A percentile compares a stretch with the other conserved stretches of the same genome.
phyloP scores from a whole-genome alignment of 1,140 invertebrate species.

The Nasonia longicornis region DNA sequence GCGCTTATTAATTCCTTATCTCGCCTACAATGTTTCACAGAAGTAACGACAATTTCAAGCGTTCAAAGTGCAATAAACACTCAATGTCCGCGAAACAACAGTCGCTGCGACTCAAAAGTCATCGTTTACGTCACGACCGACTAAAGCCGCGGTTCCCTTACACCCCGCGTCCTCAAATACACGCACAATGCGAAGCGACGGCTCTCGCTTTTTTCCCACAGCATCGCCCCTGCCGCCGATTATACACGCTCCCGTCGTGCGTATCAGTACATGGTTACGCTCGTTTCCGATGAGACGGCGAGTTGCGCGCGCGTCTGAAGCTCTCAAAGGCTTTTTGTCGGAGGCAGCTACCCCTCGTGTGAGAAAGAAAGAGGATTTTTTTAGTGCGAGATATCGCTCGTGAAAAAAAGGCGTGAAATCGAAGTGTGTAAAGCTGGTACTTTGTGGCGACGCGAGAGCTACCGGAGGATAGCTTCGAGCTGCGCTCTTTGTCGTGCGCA shows the following conservation, averaged over 20 bases:
- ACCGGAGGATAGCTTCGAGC: not conserved
- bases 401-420: not conserved
- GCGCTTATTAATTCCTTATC: too few relatives aligned
- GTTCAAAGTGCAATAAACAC: too few relatives aligned
- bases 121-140: too few relatives aligned
- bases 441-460: not conserved
- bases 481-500: not conserved
- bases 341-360: not conserved
- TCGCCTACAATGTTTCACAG: too few relatives aligned
- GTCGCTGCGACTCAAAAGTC: too few relatives aligned
- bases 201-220: not conserved
- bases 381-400: not conserved
- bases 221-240: not conserved
- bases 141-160: not conserved
- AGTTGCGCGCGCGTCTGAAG: not conserved
- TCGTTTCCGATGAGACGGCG: slow-evolving; percentile 17
- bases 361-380: not conserved
- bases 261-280: slow-evolving; percentile 9
- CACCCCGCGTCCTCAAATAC: not conserved
- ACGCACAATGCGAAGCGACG: not conserved
- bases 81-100: too few relatives aligned
- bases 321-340: not conserved
- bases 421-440: not conserved
- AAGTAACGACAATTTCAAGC: too few relatives aligned
- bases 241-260: not conserved